phyloP scores from a whole-genome alignment of 2,113 vertebrate genomes.

The Callithrix jacchus region DNA sequence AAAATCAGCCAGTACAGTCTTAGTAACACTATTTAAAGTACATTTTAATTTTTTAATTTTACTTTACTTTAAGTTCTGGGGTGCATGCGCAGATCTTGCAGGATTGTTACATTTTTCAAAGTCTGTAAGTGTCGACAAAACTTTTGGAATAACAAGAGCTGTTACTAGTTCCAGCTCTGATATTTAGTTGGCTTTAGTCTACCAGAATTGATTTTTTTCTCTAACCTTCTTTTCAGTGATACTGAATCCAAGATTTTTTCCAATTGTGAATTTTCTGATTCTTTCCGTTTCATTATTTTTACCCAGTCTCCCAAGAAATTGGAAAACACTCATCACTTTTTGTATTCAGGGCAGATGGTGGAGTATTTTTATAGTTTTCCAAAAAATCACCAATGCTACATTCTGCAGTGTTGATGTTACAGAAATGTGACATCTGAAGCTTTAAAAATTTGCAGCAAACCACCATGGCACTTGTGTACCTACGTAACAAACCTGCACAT shows the following conservation, averaged over 20 bases:
- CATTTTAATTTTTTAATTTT: neutral
- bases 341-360: slow-evolving; percentile 30
- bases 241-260: neutral
- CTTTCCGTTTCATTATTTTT: slow-evolving; percentile 38
- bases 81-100: too few relatives aligned
- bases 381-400: neutral
- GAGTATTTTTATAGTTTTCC: slow-evolving; percentile 37
- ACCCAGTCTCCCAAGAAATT: neutral
- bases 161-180: neutral
- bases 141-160: neutral
- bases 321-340: slow-evolving; percentile 24
- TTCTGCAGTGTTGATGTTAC: neutral
- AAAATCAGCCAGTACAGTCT: neutral
- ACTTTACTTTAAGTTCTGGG: too few relatives aligned
- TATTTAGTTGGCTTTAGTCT: neutral
- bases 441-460: neutral
- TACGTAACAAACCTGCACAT: too few relatives aligned
- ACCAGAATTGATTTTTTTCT: neutral
- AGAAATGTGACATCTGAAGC: slow-evolving; percentile 17
- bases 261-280: slow-evolving; percentile 25
- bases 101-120: neutral
- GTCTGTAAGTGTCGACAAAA: neutral
- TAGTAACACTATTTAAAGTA: neutral
- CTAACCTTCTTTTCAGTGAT: slow-evolving; percentile 29
- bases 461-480: too few relatives aligned